These are phyloP conservation scores for Tryphoninae sp. DNA, from an alignment of 2,888 invertebrate species.

Conservation along the genomic window DNA sequence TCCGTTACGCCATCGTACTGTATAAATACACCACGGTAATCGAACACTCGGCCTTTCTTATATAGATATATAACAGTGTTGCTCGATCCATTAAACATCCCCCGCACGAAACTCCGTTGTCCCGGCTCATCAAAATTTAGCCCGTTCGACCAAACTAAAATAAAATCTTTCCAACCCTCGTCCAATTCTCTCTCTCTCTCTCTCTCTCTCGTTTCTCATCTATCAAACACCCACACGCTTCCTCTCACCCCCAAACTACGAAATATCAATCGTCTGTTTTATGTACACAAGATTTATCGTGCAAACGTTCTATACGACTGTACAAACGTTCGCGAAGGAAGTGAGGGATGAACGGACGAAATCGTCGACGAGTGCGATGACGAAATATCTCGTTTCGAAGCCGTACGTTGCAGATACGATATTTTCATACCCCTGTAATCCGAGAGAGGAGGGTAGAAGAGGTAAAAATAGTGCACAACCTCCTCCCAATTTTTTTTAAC, in stretches of 20 bases:
- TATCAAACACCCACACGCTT: no score
- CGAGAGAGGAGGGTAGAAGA: constrained; percentile 20
- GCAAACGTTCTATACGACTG: constrained; percentile 3
- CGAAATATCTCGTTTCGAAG: constrained; percentile 51
- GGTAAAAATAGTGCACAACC: neutral
- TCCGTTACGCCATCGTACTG: constrained; percentile 15
- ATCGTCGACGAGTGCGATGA: constrained; percentile 32
- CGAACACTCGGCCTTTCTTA: constrained; percentile 30
- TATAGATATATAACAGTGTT: constrained; percentile 21
- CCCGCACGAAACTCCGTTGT: constrained; percentile 28
- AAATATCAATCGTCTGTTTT: no score
- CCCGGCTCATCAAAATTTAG: constrained; percentile 37
- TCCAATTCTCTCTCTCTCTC: no score
- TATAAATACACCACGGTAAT: constrained; percentile 32
- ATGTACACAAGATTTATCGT: neutral
- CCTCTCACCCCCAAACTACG: no score
- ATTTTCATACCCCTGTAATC: constrained; percentile 62
- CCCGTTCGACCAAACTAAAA: neutral
- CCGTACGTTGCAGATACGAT: constrained; percentile 48
- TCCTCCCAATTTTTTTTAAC: constrained; percentile 5
- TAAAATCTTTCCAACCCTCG: neutral
- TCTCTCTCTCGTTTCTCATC: no score
- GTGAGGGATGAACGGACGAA: neutral
- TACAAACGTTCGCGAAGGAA: neutral
- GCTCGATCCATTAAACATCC: constrained; percentile 54